These are phyloP conservation scores for Crocuta crocuta DNA, from an alignment of 2,113 vertebrate species.

Conservation along the genomic window DNA sequence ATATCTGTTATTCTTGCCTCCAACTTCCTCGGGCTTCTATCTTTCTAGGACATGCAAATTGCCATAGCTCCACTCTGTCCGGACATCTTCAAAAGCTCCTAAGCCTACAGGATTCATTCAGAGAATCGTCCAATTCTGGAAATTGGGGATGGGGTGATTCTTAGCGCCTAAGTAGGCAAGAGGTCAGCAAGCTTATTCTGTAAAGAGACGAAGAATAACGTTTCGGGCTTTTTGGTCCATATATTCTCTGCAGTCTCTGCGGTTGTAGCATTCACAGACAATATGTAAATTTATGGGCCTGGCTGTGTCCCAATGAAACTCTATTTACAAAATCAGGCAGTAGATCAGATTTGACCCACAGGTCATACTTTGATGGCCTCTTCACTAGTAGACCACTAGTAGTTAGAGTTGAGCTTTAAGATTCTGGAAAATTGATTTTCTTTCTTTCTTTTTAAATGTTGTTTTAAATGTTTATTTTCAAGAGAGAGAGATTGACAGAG, in stretches of 20 bases:
- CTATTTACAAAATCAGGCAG: not conserved
- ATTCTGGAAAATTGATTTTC: not conserved
- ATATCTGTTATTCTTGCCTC: not conserved
- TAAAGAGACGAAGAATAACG: not conserved
- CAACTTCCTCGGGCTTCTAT: not conserved
- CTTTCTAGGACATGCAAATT: not conserved
- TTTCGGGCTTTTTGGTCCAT: not conserved
- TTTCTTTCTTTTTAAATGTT: too few relatives aligned
- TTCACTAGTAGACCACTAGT: not conserved
- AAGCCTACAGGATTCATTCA: not conserved
- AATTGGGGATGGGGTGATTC: not conserved
- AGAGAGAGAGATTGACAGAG: too few relatives aligned
- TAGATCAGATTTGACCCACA: not conserved
- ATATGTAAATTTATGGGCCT: not conserved
- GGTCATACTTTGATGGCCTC: not conserved
- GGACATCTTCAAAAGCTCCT: not conserved
- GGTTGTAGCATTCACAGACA: not conserved
- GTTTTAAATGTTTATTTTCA: too few relatives aligned
- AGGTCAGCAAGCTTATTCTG: not conserved
- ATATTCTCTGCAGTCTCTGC: not conserved
- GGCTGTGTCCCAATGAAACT: not conserved
- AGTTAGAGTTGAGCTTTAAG: not conserved
- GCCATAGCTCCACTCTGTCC: not conserved
- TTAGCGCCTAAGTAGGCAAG: not conserved
- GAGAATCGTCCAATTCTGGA: not conserved